Conservation (phyloP, 2,113 vertebrate species). For the Nymphicus hollandicus region DNA sequence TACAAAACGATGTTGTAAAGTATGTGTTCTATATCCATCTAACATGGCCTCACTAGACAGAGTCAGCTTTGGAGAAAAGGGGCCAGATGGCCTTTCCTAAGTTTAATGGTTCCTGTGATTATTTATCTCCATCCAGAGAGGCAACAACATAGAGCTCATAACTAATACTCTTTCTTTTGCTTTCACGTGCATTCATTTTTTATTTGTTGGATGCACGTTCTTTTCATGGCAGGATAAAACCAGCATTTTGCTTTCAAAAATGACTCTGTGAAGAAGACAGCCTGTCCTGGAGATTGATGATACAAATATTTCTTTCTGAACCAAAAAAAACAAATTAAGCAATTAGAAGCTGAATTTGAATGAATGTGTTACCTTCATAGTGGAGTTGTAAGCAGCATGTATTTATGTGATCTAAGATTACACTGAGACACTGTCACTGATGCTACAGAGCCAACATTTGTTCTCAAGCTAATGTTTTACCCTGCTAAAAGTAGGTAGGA, state of each 20-base stretch:
- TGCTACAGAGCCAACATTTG: neutral
- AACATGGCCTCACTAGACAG: neutral
- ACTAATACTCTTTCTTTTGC: constrained; percentile 24
- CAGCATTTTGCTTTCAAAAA: neutral
- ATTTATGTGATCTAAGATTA: neutral
- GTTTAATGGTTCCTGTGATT: constrained; percentile 48
- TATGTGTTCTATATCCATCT: constrained; percentile 44
- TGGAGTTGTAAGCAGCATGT: neutral
- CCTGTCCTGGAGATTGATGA: neutral
- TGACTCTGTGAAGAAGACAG: neutral
- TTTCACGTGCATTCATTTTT: neutral
- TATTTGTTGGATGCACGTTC: neutral
- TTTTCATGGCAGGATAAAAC: neutral
- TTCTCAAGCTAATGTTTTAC: neutral
- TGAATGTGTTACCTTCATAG: neutral
- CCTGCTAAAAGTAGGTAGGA: neutral
- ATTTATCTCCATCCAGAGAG: constrained; percentile 61
- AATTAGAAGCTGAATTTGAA: neutral
- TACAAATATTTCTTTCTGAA: neutral
- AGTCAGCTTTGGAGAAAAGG: constrained; percentile 38
- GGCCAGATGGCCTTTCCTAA: constrained; percentile 38
- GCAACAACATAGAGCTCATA: constrained; percentile 33
- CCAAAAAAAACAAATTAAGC: neutral
- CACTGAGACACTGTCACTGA: neutral
- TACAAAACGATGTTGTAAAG: neutral